A percentile compares a stretch with the other conserved stretches of the same genome.
Evolutionary conservation across 2,797 vertebrate species (phyloP).

Genomic region (Oreochromis mossambicus): DNA sequence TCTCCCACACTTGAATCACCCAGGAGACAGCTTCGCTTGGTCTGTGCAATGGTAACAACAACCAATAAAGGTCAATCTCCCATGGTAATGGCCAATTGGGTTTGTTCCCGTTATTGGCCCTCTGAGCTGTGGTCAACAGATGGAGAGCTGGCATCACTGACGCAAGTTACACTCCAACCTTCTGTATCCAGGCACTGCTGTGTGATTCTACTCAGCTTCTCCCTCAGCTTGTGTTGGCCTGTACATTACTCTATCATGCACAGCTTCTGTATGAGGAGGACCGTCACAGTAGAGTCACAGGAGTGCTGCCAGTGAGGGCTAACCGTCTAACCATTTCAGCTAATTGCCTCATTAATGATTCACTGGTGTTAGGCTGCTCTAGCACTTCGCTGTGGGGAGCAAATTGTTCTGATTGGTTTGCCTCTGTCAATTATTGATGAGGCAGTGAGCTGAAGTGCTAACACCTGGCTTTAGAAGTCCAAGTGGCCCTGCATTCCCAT

Average conservation of each 20-base stretch:
- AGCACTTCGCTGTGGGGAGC: conserved; percentile 80
- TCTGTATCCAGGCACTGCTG: conserved; percentile 12
- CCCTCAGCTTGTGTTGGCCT: conserved; percentile 21
- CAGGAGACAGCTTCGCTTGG: conserved; percentile 59
- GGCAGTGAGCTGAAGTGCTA: conserved; percentile 78
- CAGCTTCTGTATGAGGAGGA: conserved; percentile 39
- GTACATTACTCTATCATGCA: conserved; percentile 42
- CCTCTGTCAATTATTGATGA: conserved; percentile 84
- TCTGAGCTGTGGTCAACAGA: conserved; percentile 71
- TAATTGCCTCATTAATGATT: conserved; percentile 86
- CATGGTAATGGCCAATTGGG: conserved; percentile 72
- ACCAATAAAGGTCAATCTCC: conserved; percentile 75
- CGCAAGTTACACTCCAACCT: conserved; percentile 44
- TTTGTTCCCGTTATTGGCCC: conserved; percentile 71
- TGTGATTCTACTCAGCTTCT: conserved; percentile 2
- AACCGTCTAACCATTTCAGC: conserved; percentile 80
- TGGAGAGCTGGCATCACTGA: conserved; percentile 57
- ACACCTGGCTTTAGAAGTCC: conserved; percentile 77
- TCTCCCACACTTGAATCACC: conserved; percentile 72
- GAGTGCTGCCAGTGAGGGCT: conserved; percentile 64
- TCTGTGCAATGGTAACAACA: conserved; percentile 64
- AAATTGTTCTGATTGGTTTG: conserved; percentile 85
- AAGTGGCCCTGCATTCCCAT: conserved; percentile 71
- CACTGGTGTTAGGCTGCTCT: conserved; percentile 77
- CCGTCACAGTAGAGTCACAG: conserved; percentile 57